Base-by-base conservation (phyloP, 2,113 vertebrate species). In the Motacilla tschutschensis region DNA sequence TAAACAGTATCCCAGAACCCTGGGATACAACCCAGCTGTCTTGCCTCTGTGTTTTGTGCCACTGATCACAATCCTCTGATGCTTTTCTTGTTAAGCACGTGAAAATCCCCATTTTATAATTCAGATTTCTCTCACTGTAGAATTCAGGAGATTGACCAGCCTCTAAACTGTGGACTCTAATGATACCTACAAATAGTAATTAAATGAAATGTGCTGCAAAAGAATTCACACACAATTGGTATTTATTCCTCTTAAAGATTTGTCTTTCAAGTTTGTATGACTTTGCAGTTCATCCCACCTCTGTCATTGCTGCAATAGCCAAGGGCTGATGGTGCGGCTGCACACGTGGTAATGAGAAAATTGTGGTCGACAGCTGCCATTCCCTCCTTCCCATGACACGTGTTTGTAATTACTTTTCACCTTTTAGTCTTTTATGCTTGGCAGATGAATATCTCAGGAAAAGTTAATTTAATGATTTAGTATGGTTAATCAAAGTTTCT, bases 321-420 rank as follows among this genome's bases (percentile, higher is more conserved):
- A 3, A 80, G 54, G 18, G 24, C 48, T 63, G 50, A 35, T 79
- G 67, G 41, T 83, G 44, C 65, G 63, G 18, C 70, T 65, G 50
- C 29, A 17, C 35, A 35, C 0, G 5, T 79, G 60, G 35, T 73
- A 65, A 84, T 0, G 2, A 91, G 75, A 66, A 93, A 88, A 84
- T 55, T 63, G 59, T 85, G 86, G 72, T 66, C 0, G 0, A 33
- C 8, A 36, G 44, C 54, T 7, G 3, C 65, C 3, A 3, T 82
- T 89, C 40, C 62, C 57, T 86, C 59, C 43, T 65, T 89, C 71
- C 88, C 6, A 12, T 76, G 81, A 60, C 71, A 66, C 2, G 2
- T 89, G 51, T 79, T 92, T 86, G 22, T 84, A 83, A 92, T 91
- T 91, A 79, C 78, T 86, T 84, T 91, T 86, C 78, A 92, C 75